phyloP scores from a whole-genome alignment of 2,113 vertebrate species.

The Urocolius indicus region DNA sequence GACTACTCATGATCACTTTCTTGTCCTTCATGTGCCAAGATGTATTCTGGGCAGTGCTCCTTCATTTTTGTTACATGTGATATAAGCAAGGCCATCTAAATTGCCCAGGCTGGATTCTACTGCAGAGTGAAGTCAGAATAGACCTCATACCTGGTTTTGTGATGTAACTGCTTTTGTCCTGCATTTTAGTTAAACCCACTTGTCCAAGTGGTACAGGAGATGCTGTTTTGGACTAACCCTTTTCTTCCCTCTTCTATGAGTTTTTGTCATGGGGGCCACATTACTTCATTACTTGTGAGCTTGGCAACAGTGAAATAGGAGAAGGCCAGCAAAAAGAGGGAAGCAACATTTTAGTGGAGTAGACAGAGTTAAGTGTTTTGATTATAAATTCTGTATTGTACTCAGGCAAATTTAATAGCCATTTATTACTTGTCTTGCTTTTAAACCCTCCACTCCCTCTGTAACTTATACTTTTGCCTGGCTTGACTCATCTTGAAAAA shows the following conservation, averaged over 20 bases:
- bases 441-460: not conserved
- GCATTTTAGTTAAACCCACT: not conserved
- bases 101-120: not conserved
- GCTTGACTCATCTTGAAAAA: not conserved
- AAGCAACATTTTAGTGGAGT: constrained; percentile 7
- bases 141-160: not conserved
- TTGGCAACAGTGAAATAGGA: constrained; percentile 32
- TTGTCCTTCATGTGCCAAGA: not conserved
- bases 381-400: constrained; percentile 56
- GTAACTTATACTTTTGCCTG: constrained; percentile 26
- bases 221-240: not conserved
- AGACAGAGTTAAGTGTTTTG: constrained; percentile 55
- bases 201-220: not conserved
- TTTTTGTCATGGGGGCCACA: not conserved
- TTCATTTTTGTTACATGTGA: not conserved
- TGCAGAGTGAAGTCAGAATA: not conserved
- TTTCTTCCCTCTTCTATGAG: not conserved
- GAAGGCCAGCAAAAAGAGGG: constrained; percentile 14
- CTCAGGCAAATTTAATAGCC: constrained; percentile 20
- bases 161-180: not conserved
- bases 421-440: constrained; percentile 23
- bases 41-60: not conserved
- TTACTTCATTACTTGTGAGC: constrained; percentile 12
- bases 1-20: not conserved
- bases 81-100: not conserved